A percentile compares a stretch with the other conserved stretches of the same genome.
phyloP scores from a whole-genome alignment of 2,888 invertebrate genomes.

The Trissoscelio sp. region DNA sequence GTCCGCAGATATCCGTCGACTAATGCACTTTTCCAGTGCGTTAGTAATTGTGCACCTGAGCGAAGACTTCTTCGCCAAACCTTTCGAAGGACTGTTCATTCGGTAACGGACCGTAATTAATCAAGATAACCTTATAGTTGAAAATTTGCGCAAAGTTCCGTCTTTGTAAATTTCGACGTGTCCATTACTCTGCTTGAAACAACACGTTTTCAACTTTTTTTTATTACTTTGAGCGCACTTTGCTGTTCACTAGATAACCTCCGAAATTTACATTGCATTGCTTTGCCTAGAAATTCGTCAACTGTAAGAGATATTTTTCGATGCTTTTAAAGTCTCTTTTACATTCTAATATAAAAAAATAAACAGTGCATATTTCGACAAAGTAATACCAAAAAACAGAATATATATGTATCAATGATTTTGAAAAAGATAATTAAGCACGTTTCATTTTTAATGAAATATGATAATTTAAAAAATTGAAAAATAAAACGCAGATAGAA shows the following conservation, averaged over 20 bases:
- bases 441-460: too few relatives aligned
- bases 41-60: conserved; percentile 98
- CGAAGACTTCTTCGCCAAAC: conserved; percentile 96
- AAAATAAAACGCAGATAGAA: too few relatives aligned
- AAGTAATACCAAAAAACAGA: too few relatives aligned
- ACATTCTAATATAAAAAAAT: too few relatives aligned
- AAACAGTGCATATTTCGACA: too few relatives aligned
- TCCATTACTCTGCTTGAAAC: conserved; percentile 99
- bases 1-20: conserved; percentile 99
- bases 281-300: conserved; percentile 10
- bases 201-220: conserved; percentile 94
- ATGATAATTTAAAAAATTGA: too few relatives aligned
- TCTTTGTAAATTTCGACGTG: conserved; percentile 96
- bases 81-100: conserved; percentile 99
- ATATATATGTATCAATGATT: too few relatives aligned
- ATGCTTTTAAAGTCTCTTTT: not conserved
- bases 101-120: conserved; percentile 98
- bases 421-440: too few relatives aligned
- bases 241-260: conserved; percentile 8
- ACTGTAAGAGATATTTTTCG: conserved; percentile 17
- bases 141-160: conserved; percentile 97
- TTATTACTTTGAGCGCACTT: conserved; percentile 16
- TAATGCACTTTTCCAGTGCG: conserved; percentile 98
- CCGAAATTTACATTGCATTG: conserved; percentile 6
- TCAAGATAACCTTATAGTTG: conserved; percentile 96